A percentile compares a stretch with the other conserved stretches of the same genome.
These are phyloP conservation scores for Coendou prehensilis DNA, from an alignment of 2,797 vertebrate species.

Conservation along the genomic window DNA sequence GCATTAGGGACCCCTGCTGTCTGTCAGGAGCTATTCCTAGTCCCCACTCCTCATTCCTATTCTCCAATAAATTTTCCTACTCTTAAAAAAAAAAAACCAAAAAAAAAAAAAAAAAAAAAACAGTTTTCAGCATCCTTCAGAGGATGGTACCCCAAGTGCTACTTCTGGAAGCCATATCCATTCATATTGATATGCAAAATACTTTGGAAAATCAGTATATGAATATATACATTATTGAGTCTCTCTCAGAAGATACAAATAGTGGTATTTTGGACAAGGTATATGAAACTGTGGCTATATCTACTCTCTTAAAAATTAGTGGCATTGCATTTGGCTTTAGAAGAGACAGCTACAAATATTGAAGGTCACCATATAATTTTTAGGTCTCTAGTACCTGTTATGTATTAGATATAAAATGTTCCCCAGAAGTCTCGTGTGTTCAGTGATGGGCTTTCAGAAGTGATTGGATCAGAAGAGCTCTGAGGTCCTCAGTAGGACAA, in stretches of 20 bases:
- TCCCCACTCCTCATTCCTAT: too few relatives aligned
- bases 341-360: not conserved
- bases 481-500: not conserved
- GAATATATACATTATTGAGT: not conserved
- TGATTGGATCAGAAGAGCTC: not conserved
- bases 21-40: too few relatives aligned
- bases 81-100: not conserved
- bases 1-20: too few relatives aligned
- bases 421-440: not conserved
- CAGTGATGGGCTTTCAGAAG: not conserved
- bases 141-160: rapidly evolving
- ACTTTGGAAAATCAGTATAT: not conserved
- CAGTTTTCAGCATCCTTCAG: not conserved
- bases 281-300: not conserved
- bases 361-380: not conserved
- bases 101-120: not conserved
- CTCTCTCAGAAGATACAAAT: not conserved
- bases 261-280: not conserved
- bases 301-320: not conserved
- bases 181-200: not conserved
- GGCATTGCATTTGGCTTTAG: not conserved
- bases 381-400: not conserved
- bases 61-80: too few relatives aligned
- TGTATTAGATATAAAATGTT: not conserved
- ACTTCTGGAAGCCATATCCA: not conserved